Evolutionary conservation across 1,140 invertebrate genomes (phyloP), one percentile per base, ranked within the genome.

Genomic region (Ruditapes philippinarum): DNA sequence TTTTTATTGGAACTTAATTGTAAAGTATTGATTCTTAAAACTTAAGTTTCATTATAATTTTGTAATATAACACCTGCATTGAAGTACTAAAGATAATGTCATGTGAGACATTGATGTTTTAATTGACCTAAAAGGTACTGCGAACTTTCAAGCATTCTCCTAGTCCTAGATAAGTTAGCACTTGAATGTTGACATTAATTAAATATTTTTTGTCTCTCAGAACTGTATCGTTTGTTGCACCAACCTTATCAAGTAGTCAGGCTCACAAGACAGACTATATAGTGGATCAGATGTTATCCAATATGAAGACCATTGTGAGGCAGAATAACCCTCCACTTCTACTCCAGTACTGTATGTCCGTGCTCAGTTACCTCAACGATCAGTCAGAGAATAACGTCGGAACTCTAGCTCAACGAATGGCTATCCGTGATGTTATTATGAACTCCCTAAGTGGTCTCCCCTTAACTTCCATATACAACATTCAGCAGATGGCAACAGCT

Each of bases 311-410:
- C 0, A 88, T 94, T 14, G 90, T 91, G 78, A 92, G 89, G 25
- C 88, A 93, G 78, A 93, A 92, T 62, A 91, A 92, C 36, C 94
- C 94, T 0, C 42, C 89, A 0, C 12, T 85, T 14, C 73, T 95
- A 19, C 81, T 94, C 40, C 94, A 94, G 78, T 95, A 92, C 73
- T 83, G 82, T 54, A 91, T 93, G 12, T 90, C 93, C 11, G 42
- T 93, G 1, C 84, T 91, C 22, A 90, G 91, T n/a, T 84, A 92
- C 73, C 89, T 95, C 0, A 95, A 95, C 73, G 73, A 89, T 2
- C 84, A 92, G 36, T 93, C 94, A n/a, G 68, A 78, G 31, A 31
- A 85, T 68, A n/a, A 60, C 54, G 28, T 83, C 54, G n/a, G 65
- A 12, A 17, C 78, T 0, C 25, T 33, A 33, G 40, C 31, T 19